Evolutionary conservation across 2,888 invertebrate species (phyloP).

Genomic region (Diploptera punctata): DNA sequence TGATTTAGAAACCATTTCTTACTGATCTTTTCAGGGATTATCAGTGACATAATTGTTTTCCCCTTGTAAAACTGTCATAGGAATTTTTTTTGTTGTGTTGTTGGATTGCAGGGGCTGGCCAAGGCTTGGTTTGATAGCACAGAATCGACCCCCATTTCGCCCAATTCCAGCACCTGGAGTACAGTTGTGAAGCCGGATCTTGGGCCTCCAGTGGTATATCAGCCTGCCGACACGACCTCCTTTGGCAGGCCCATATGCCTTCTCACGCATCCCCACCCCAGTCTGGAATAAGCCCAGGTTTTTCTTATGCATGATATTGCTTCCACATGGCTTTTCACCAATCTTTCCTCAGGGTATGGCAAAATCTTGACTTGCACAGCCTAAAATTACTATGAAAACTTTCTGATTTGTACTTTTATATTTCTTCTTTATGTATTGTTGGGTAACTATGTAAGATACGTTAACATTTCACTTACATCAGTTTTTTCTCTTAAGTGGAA

Average conservation of each 20-base stretch:
- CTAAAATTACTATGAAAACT: too few species aligned
- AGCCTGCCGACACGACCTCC: constrained; percentile 69
- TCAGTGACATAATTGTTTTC: too few species aligned
- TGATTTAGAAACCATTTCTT: too few species aligned
- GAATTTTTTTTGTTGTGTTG: background rate
- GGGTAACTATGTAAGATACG: too few species aligned
- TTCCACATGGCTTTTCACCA: constrained; percentile 84
- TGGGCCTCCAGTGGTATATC: constrained; percentile 58
- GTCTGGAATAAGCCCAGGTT: constrained; percentile 78
- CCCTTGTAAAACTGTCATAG: too few species aligned
- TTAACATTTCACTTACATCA: too few species aligned
- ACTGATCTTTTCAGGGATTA: too few species aligned
- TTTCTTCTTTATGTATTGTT: too few species aligned
- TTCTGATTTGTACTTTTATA: too few species aligned
- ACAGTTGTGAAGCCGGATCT: constrained; percentile 55
- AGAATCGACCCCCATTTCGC: constrained; percentile 46
- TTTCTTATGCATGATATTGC: constrained; percentile 76
- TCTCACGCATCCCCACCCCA: constrained; percentile 84
- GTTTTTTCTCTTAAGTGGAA: too few species aligned
- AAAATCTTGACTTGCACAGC: background rate
- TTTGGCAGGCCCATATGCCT: constrained; percentile 87
- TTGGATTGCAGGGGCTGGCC: constrained; percentile 31
- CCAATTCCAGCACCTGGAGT: constrained; percentile 47
- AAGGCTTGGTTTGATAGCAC: constrained; percentile 39
- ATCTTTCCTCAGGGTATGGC: constrained; percentile 77